Base-by-base conservation (phyloP, 2,888 invertebrate genomes). In the Polymixis flavicincta region DNA sequence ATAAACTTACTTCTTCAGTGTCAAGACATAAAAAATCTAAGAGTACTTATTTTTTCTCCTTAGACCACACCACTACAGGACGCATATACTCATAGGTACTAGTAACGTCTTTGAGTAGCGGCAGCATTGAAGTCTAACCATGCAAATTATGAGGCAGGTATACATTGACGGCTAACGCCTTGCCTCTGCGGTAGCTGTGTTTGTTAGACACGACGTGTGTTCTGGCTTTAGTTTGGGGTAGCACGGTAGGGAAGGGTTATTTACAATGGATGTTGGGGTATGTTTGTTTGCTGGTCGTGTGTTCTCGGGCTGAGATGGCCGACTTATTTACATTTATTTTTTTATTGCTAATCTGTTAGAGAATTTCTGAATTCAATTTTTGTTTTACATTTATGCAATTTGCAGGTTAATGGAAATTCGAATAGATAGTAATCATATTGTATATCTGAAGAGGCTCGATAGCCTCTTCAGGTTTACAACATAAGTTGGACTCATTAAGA, bases 101-200 rank as follows among this genome's bases (percentile, higher is more conserved):
- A 76, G 83, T 76, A 90, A 82, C 88, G 90, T 92, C 92, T 92
- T 92, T 92, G 92, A 92, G 87, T 87, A 87, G 60, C 76, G 74
- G 76, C 74, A 76, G 84, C 90, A 92, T 90, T 91, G 90, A 90
- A 88, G 89, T 85, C 88, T 89, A 91, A 90, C 91, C 92, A 92
- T 92, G 92, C 92, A 93, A 92, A 92, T 93, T 93, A 91, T 89
- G 88, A 90, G 87, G 79, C 87, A 88, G 82, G 86, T 86, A 87
- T 78, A 88, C 85, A 80, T 78, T 80, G 78, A 85, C 86, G 75
- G 60, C 70, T 77, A 70, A 55, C 69, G 42, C 57, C 59, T 64
- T 74, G 71, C 52, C 55, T 73, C 55, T 80, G 83, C 54, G 81
- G 81, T 80, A 17, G 71, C 55, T 78, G 48, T 73, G 66, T 83